Base-by-base conservation (phyloP, 1,140 invertebrate genomes). In the Tetragnatha versicolor region DNA sequence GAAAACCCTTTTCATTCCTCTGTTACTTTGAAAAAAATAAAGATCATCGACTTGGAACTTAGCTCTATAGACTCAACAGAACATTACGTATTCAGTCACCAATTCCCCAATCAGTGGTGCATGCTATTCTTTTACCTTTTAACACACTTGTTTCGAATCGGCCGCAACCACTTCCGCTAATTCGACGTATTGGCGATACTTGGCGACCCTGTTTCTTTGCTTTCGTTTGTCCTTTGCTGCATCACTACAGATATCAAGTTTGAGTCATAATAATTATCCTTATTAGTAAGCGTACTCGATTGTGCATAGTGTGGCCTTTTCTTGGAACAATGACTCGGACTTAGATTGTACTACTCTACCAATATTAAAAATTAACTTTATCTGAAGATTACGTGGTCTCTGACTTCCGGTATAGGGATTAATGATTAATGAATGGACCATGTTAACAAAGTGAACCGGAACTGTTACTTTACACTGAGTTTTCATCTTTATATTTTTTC, bases 121-220 rank as follows among this genome's bases (percentile, higher is more conserved):
- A 58, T 58, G 53, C 1, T 31, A 58, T 31, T 33, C 55, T 31
- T 14, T 58, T 58, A 58, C 55, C 55, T 58, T 58, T 58, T 33
- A 58, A 33, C 55, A 58, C 20, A 33, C 14, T 33, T 33, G 10
- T 31, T 58, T 27, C 31, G 27, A 33, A 14, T n/a, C 29, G 10
- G 27, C 55, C 55, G 2, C 20, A 58, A 58, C 35, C 55, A n/a
- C 31, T 58, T 58, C 55, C 55, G 55, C 29, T 53, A 25, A 25
- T 12, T 20, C 20, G 49, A 12, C 55, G 35, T 58, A 7, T n/a
- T 58, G 55, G 29, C 55, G 31, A 58, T n/a, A 58, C 35, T 31
- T 58, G 55, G 55, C 55, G 55, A 58, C 55, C 55, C 55, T 27
- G 22, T 33, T 58, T 58, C 29, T 33, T 58, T 58, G n/a, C n/a